Evolutionary conservation across 2,797 vertebrate species (phyloP), one percentile per base, ranked within the genome.

Genomic region (Microcaecilia unicolor): DNA sequence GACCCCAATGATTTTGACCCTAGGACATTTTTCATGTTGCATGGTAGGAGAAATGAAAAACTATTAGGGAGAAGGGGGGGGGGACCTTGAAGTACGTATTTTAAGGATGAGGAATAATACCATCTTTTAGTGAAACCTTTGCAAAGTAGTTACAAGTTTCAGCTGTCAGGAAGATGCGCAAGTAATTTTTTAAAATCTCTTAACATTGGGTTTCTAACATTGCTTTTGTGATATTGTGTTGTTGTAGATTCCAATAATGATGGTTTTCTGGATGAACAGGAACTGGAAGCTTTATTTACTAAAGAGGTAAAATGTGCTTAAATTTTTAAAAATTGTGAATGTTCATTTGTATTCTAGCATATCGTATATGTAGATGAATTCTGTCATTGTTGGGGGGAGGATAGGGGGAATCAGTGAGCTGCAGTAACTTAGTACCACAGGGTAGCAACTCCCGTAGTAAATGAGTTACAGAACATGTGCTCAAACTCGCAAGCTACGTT

Each of bases 1-100:
- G 94, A 98, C 60, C 94, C 96, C 24, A 88, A 91, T 35, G 93
- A 98, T 51, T 99, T 99, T 72, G 88, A 98, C 63, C 89, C 93
- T 12, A 98, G 91, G 80, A 99, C 94, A 8, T 98, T 99, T 77
- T 99, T 99, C 74, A 98, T 85, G 54, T 79, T 99, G 48, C 94
- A 98, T 7, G 96, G 96, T 98, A 82, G 87, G 44, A 63, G 17
- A 36, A 47, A 67, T 35, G 42, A 14, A 3, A 2, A 9, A 27
- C 21, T 21, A 8, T 21, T 22, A n/a, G 12, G 20, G 19, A 22
- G 20, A 9, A 22, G 24, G 15, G 15, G 24, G 15, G 15, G 32
- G 5, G 37, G 28, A 11, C 37, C 14, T 41, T 48, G 4, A 1
- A 32, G 9, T 7, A 44, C 22, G 32, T 20, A n/a, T 6, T 36